Base-by-base conservation (phyloP, 2,113 vertebrate species). In the Passer domesticus region DNA sequence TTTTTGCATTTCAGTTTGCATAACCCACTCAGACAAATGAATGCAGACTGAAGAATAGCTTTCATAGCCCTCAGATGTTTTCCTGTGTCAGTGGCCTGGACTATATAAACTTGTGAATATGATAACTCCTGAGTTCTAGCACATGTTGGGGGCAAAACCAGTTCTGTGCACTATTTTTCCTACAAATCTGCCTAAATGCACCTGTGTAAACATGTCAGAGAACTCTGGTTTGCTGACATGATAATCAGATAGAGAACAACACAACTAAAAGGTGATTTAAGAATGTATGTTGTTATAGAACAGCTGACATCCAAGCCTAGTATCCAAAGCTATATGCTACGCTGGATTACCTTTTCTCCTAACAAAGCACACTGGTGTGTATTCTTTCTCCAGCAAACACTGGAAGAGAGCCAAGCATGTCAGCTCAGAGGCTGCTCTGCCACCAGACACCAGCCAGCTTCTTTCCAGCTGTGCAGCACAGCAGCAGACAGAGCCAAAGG, bases 311-410 rank as follows among this genome's bases (percentile, higher is more conserved):
- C n/a, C 67, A 31, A 67, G 52, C 19, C 22, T 12, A 9, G 7
- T 17, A 63, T 9, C 39, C 69, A 49, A 78, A 90, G 27, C 44
- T 55, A 4, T 0, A 18, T 39, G 59, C 50, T 70, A 13, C 14
- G 39, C 47, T 39, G 33, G 55, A 62, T 56, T 47, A 59, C 10
- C 7, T 63, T 85, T 68, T 72, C 66, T 72, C 78, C 31, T 43
- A 55, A 31, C 15, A 24, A 35, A 95, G 60, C 63, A 59, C 0
- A 1, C 23, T 47, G 64, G 27, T 7, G 1, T 15, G 25, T 0
- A 2, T 35, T 70, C 46, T 46, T 83, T 55, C 35, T 55, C 33
- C 41, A 56, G 70, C 58, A 76, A 49, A 35, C 6, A 1, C 35
- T 78, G 77, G 39, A 41, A 39, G 37, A 60, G 15, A 75, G 81